phyloP scores from a whole-genome alignment of 2,797 vertebrate genomes.

The Lepus oiostolus region DNA sequence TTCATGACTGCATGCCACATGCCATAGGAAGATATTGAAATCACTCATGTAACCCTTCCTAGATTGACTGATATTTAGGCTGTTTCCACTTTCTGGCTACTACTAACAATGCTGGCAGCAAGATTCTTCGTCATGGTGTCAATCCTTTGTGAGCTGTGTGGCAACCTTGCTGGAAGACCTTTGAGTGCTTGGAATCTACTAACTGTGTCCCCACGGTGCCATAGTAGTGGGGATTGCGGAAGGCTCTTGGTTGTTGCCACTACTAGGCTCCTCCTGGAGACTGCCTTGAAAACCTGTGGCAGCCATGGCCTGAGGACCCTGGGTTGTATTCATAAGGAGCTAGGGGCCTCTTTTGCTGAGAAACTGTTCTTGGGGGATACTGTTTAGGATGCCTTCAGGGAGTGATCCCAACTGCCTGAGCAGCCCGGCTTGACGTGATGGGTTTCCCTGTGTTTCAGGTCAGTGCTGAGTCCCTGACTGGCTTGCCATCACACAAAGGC shows the following conservation, averaged over 20 bases:
- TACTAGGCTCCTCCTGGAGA: conserved; percentile 35
- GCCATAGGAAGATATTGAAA: background rate
- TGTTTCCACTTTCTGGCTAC: conserved; percentile 43
- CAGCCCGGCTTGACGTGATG: conserved; percentile 59
- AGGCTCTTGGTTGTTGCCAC: background rate
- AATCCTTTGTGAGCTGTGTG: conserved; percentile 48
- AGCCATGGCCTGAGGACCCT: background rate
- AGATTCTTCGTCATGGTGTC: conserved; percentile 18
- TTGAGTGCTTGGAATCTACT: conserved; percentile 42
- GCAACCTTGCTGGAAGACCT: conserved; percentile 37
- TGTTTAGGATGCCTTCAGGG: conserved; percentile 14
- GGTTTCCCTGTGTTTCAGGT: conserved; percentile 83
- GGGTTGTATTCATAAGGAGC: conserved; percentile 19
- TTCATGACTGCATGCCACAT: background rate
- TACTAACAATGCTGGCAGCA: conserved; percentile 47
- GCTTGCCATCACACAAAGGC: conserved; percentile 92
- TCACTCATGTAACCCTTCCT: conserved; percentile 45
- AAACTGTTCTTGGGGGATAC: conserved; percentile 16
- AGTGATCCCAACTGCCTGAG: background rate
- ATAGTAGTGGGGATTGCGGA: background rate
- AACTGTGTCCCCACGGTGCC: background rate
- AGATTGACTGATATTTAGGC: background rate
- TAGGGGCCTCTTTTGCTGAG: background rate
- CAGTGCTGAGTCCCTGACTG: conserved; percentile 75
- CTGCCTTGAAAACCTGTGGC: conserved; percentile 28